These are phyloP conservation scores for Urosaurus nigricauda DNA, from an alignment of 2,797 vertebrate genomes.

Conservation along the genomic window DNA sequence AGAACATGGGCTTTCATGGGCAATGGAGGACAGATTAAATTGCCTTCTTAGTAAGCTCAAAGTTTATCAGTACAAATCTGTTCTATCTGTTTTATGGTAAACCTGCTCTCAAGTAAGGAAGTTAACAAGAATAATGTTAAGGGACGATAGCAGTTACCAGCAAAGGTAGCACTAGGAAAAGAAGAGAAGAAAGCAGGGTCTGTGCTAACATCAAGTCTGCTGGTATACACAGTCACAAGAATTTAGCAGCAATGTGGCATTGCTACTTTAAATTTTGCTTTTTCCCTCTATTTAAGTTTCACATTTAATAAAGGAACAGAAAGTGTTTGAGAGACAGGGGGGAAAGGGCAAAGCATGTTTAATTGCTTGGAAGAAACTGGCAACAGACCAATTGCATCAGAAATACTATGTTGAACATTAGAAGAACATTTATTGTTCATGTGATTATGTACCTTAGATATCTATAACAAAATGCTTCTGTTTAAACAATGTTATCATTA, in stretches of 20 bases:
- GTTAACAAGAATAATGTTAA: background rate
- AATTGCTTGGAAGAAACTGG: background rate
- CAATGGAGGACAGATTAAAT: slow-evolving; percentile 80
- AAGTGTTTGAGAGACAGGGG: background rate
- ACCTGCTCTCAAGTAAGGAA: background rate
- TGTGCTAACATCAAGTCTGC: background rate
- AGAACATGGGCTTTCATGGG: slow-evolving; percentile 75
- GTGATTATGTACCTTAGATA: slow-evolving; percentile 41
- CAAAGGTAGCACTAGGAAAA: no score
- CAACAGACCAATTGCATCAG: background rate
- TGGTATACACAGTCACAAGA: background rate
- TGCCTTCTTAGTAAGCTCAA: slow-evolving; percentile 53
- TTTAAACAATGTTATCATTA: slow-evolving; percentile 69
- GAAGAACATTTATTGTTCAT: slow-evolving; percentile 64
- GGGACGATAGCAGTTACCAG: no score
- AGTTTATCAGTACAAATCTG: slow-evolving; percentile 42
- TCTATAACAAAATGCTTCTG: slow-evolving; percentile 65
- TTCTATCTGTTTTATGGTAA: background rate
- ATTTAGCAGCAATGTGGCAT: background rate
- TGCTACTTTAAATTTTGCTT: background rate
- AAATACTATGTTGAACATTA: background rate
- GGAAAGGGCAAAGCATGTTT: background rate
- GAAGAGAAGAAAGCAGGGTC: background rate
- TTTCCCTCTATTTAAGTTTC: background rate
- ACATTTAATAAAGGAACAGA: background rate